phyloP scores from a whole-genome alignment of 2,888 invertebrate genomes.

The Idaea biselata region DNA sequence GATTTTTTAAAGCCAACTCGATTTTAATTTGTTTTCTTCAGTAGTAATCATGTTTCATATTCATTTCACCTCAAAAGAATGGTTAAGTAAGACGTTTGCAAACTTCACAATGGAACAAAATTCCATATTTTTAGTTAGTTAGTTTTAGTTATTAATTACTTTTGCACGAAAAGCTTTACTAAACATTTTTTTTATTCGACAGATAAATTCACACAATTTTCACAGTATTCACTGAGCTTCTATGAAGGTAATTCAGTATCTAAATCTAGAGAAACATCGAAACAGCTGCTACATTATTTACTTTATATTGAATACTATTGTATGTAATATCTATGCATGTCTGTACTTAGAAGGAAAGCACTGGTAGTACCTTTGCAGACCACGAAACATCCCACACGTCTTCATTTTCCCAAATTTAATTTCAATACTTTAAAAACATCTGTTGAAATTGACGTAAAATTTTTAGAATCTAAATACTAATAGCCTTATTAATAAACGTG shows the following conservation, averaged over 20 bases:
- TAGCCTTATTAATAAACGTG: no score
- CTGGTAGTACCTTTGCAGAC: conserved; percentile 4
- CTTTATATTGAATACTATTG: conserved; percentile 10
- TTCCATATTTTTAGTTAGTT: no score
- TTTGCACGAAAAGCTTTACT: no score
- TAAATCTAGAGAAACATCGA: conserved; percentile 17
- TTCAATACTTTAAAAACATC: conserved; percentile 15
- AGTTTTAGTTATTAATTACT: no score
- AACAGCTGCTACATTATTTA: conserved; percentile 18
- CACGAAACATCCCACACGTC: conserved; percentile 7
- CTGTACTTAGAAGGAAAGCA: conserved; percentile 4
- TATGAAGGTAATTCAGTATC: neutral
- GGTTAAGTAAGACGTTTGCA: no score
- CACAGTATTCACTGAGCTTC: neutral
- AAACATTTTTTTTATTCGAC: neutral
- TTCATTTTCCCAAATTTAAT: conserved; percentile 28
- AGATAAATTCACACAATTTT: neutral
- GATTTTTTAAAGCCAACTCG: no score
- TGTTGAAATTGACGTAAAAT: neutral
- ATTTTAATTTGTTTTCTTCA: no score
- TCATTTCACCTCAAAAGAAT: no score
- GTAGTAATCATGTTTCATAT: no score
- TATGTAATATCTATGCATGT: conserved; percentile 11
- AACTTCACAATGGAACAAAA: no score
- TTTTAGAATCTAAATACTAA: neutral